phyloP scores from a whole-genome alignment of 1,140 invertebrate genomes.

The Campoletis sonorensis region DNA sequence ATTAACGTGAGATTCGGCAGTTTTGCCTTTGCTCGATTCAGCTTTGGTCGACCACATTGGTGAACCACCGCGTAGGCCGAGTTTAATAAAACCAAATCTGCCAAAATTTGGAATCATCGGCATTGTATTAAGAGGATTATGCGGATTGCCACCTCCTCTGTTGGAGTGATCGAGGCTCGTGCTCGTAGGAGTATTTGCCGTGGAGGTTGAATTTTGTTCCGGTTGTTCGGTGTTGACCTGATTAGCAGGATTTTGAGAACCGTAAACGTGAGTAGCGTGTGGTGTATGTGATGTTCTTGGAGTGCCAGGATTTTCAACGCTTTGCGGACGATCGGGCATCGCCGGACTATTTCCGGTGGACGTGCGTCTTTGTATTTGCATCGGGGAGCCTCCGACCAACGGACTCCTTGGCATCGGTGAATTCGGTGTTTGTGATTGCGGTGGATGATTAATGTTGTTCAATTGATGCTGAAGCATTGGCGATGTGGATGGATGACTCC shows the following conservation, averaged over 20 bases:
- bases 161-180: constrained; percentile 65
- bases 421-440: constrained; percentile 70
- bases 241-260: constrained; percentile 62
- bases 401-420: constrained; percentile 79
- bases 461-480: constrained; percentile 73
- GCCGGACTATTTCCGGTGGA: constrained; percentile 78
- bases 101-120: constrained; percentile 75
- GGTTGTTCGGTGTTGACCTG: constrained; percentile 66
- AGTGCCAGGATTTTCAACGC: constrained; percentile 79
- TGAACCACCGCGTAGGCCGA: constrained; percentile 84
- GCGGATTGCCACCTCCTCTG: constrained; percentile 76
- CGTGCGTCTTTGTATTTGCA: constrained; percentile 77
- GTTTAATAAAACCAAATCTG: constrained; percentile 78
- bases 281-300: constrained; percentile 74
- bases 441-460: constrained; percentile 69
- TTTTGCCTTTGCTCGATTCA: constrained; percentile 72
- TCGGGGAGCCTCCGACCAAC: constrained; percentile 77
- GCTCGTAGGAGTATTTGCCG: constrained; percentile 60
- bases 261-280: constrained; percentile 63
- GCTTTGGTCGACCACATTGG: constrained; percentile 82
- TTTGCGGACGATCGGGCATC: constrained; percentile 78
- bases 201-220: constrained; percentile 65
- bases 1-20: constrained; percentile 69
- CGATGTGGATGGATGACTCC: constrained; percentile 72
- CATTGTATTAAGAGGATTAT: constrained; percentile 77